Conservation (phyloP, 2,888 invertebrate genomes). For the Meiosimyza decipiens region DNA sequence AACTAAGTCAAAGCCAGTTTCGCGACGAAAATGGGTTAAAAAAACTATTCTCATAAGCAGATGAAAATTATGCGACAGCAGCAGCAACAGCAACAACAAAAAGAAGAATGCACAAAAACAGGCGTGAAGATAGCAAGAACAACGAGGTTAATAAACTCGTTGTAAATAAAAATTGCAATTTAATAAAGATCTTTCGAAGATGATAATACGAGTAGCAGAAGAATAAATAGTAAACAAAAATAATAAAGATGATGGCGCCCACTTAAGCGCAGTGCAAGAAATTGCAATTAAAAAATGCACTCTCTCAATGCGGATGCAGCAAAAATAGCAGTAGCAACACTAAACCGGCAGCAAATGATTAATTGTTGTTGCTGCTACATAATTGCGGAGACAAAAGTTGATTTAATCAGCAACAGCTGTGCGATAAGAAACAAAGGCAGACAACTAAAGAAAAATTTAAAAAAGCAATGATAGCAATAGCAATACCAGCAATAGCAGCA, state of each 20-base stretch:
- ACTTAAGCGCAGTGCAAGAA: too few species aligned
- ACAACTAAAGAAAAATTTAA: not conserved
- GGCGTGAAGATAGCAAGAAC: too few species aligned
- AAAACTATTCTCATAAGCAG: too few species aligned
- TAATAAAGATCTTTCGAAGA: too few species aligned
- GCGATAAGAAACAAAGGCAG: not conserved
- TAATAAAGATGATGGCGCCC: too few species aligned
- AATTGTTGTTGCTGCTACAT: not conserved
- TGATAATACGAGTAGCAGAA: too few species aligned
- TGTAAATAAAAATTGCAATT: too few species aligned
- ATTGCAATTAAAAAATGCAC: too few species aligned
- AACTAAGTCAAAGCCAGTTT: too few species aligned
- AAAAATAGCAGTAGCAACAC: slow-evolving; percentile 1
- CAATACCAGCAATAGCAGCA: not conserved
- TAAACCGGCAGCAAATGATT: slow-evolving; percentile 2
- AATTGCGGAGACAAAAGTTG: not conserved
- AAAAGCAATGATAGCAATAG: not conserved
- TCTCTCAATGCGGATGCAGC: not conserved
- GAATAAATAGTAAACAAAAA: too few species aligned
- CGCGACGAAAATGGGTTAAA: too few species aligned
- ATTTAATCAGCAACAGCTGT: slow-evolving; percentile 14
- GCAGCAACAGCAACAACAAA: not conserved
- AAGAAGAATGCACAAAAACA: not conserved
- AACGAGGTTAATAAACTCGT: too few species aligned
- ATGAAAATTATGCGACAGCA: not conserved